A percentile compares a stretch with the other conserved stretches of the same genome.
Conservation (phyloP, 2,113 vertebrate species). For the Hippocampus barbouri region DNA sequence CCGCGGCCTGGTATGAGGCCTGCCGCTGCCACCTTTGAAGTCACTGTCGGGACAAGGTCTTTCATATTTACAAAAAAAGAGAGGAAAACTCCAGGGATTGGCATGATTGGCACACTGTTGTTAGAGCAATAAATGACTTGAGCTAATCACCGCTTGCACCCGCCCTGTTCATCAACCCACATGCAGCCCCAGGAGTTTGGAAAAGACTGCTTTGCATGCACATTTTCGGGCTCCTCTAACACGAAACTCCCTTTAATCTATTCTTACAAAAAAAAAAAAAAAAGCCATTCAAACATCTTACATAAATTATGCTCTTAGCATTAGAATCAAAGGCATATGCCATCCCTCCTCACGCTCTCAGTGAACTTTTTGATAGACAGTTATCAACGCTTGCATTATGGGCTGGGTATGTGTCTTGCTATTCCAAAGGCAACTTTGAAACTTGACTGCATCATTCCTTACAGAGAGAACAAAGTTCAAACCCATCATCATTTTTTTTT, state of each 20-base stretch:
- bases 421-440: constrained; percentile 54
- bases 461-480: constrained; percentile 17
- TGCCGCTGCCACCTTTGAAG: constrained; percentile 64
- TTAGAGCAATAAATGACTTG: constrained; percentile 53
- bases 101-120: constrained; percentile 65
- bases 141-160: constrained; percentile 58
- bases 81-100: constrained; percentile 58
- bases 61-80: constrained; percentile 70
- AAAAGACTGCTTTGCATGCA: constrained; percentile 64
- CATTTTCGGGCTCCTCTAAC: constrained; percentile 59
- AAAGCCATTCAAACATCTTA: constrained; percentile 76
- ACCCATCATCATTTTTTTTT: constrained; percentile 4
- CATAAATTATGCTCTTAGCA: constrained; percentile 80
- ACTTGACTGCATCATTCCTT: constrained; percentile 28
- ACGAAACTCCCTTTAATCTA: constrained; percentile 73
- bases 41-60: constrained; percentile 66
- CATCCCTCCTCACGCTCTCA: constrained; percentile 59
- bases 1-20: constrained; percentile 60
- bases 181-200: constrained; percentile 55
- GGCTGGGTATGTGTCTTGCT: constrained; percentile 52
- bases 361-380: constrained; percentile 69
- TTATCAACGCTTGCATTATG: constrained; percentile 53
- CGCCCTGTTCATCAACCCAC: constrained; percentile 59
- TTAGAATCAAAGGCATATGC: constrained; percentile 73
- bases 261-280: constrained; percentile 73